Evolutionary conservation across 2,888 invertebrate genomes (phyloP).

Genomic region (Pocota personata): DNA sequence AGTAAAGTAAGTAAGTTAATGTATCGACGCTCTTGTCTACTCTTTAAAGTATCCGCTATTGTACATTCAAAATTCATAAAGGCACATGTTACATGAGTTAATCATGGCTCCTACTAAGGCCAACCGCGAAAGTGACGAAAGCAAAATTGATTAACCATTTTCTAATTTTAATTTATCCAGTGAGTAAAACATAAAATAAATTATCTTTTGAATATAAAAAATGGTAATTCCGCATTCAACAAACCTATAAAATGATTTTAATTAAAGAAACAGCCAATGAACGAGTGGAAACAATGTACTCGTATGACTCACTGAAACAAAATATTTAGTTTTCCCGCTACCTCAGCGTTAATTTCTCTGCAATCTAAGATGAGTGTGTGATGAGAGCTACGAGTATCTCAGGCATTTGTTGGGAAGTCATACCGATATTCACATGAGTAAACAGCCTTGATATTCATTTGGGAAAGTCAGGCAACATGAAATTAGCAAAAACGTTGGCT

Average conservation of each 20-base stretch:
- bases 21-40: no score
- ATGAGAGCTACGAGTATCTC: constrained; percentile 42
- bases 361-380: constrained; percentile 18
- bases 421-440: constrained; percentile 68
- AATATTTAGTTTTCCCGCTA: constrained; percentile 20
- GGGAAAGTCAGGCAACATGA: constrained; percentile 71
- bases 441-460: constrained; percentile 72
- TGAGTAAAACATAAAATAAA: background rate
- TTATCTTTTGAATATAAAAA: background rate
- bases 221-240: constrained; percentile 15
- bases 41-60: no score
- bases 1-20: no score
- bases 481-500: constrained; percentile 62
- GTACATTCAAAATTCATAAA: no score
- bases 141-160: background rate
- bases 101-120: background rate
- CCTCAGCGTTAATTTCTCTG: constrained; percentile 41
- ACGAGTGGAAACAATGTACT: background rate
- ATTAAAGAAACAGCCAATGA: constrained; percentile 21
- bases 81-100: no score
- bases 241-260: constrained; percentile 38
- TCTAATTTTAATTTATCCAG: constrained; percentile 2
- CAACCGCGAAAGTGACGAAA: background rate
- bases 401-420: constrained; percentile 67
- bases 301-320: constrained; percentile 24